phyloP scores from a whole-genome alignment of 1,140 invertebrate species.

The Colletes latitarsis region DNA sequence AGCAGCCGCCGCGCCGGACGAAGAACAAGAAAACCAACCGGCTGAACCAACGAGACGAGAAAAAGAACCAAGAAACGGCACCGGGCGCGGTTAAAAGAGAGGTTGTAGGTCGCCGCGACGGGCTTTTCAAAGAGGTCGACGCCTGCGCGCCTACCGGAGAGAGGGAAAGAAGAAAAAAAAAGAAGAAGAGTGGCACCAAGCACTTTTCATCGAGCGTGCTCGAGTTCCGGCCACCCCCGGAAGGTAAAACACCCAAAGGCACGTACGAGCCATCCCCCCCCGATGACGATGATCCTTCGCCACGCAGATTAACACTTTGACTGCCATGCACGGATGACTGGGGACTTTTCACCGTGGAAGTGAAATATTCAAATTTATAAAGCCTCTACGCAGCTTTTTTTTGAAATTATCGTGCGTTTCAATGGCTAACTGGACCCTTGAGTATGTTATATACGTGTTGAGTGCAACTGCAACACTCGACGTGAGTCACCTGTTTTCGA shows the following conservation, averaged over 20 bases:
- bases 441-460: too few relatives aligned
- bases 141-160: neutral
- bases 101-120: neutral
- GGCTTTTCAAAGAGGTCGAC: constrained; percentile 1
- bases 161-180: too few relatives aligned
- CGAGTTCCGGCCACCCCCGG: neutral
- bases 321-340: neutral
- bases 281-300: constrained; percentile 10
- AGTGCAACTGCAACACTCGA: too few relatives aligned
- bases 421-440: too few relatives aligned
- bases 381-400: too few relatives aligned
- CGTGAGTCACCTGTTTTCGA: too few relatives aligned
- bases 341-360: too few relatives aligned
- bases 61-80: constrained; percentile 25
- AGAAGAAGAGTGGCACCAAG: constrained; percentile 2
- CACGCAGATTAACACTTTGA: neutral
- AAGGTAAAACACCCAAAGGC: constrained; percentile 23
- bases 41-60: neutral
- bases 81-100: constrained; percentile 24
- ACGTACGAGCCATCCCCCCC: neutral
- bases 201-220: constrained; percentile 23
- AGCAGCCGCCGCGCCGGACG: neutral
- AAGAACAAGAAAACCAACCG: neutral
- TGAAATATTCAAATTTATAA: too few relatives aligned
- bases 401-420: too few relatives aligned